Conservation (phyloP, 1,140 invertebrate species). For the Tetramorium simillimum region DNA sequence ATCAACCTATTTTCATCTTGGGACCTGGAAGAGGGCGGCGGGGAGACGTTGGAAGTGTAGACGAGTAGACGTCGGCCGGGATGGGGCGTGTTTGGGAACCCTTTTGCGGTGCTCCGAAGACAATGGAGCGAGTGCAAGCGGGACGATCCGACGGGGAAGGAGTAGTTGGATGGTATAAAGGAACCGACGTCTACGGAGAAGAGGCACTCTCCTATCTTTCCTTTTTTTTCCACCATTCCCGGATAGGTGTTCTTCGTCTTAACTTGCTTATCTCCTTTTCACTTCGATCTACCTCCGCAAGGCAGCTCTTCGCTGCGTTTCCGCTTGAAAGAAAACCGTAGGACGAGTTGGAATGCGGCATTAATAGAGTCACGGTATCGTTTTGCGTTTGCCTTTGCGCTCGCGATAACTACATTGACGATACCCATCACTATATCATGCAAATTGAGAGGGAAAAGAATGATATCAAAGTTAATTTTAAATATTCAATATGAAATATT, state of each 20-base stretch:
- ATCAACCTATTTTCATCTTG: constrained; percentile 69
- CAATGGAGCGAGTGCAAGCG: constrained; percentile 63
- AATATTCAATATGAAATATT: background rate
- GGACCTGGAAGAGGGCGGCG: constrained; percentile 10
- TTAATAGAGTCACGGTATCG: constrained; percentile 26
- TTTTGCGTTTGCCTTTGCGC: constrained; percentile 16
- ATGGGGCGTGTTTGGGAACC: constrained; percentile 58
- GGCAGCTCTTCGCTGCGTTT: constrained; percentile 2
- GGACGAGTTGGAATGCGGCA: background rate
- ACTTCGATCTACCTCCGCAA: constrained; percentile 44
- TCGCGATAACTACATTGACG: background rate
- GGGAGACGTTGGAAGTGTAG: constrained; percentile 45
- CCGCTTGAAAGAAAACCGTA: constrained; percentile 10
- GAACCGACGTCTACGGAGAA: constrained; percentile 57
- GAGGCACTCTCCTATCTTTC: constrained; percentile 50
- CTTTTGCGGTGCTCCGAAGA: constrained; percentile 67
- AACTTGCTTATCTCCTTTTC: constrained; percentile 61
- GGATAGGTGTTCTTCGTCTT: constrained; percentile 39
- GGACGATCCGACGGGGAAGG: constrained; percentile 31
- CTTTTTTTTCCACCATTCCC: background rate
- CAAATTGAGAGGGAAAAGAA: background rate
- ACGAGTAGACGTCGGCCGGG: constrained; percentile 51
- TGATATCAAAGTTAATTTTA: background rate
- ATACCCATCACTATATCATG: background rate
- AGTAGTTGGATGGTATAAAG: constrained; percentile 65